Evolutionary conservation across 2,797 vertebrate species (phyloP).

Genomic region (Danio jaintianensis): DNA sequence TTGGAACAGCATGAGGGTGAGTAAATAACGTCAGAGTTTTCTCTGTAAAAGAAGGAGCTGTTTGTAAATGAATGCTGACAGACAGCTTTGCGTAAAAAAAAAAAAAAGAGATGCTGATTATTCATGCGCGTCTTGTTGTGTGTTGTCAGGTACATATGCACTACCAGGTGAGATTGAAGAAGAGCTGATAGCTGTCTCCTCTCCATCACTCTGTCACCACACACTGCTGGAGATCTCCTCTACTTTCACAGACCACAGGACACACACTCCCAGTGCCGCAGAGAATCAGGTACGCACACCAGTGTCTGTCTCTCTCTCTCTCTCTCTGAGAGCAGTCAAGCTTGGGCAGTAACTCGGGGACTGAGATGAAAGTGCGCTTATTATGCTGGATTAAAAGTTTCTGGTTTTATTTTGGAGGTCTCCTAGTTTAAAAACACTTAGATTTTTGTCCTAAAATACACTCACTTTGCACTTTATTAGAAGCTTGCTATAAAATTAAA

Average conservation of each 20-base stretch:
- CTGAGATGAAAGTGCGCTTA: background rate
- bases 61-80: conserved; percentile 7
- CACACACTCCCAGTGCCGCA: conserved; percentile 22
- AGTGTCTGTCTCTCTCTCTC: background rate
- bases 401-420: no score
- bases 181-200: conserved; percentile 44
- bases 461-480: background rate
- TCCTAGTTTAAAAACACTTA: no score
- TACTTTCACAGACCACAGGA: conserved; percentile 50
- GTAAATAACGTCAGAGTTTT: background rate
- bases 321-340: conserved; percentile 7
- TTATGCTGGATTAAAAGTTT: no score
- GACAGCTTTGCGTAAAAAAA: background rate
- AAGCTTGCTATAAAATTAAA: no score
- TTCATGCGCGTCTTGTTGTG: conserved; percentile 24
- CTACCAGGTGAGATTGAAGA: conserved; percentile 77
- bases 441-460: no score
- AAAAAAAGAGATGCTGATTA: background rate
- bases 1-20: background rate
- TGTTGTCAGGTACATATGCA: conserved; percentile 64
- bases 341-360: background rate
- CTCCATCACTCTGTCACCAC: conserved; percentile 63
- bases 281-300: conserved; percentile 42
- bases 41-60: background rate
- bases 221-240: conserved; percentile 64